Percentiles rank a stretch among this genome's conserved stretches.
phyloP scores from a whole-genome alignment of 2,888 invertebrate genomes.

The Temnothorax ravouxi region DNA sequence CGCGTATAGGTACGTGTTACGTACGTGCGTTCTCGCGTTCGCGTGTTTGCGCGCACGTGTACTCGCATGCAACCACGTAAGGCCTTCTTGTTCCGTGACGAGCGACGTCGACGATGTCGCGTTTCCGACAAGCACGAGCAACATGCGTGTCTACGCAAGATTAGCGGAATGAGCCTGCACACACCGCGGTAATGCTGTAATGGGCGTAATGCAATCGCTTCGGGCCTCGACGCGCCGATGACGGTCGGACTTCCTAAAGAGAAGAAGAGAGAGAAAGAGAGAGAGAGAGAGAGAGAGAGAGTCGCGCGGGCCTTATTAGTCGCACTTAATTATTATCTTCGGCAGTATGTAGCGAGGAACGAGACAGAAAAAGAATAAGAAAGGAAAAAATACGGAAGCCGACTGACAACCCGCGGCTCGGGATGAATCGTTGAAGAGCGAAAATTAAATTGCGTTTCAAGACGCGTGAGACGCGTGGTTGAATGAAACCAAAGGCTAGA shows the following conservation, averaged over 20 bases:
- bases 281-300: not conserved
- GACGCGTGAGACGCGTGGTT: conserved; percentile 12
- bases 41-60: not conserved
- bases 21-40: conserved; percentile 7
- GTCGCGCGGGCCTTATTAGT: conserved; percentile 59
- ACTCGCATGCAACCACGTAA: conserved; percentile 63
- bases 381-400: not conserved
- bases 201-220: conserved; percentile 56
- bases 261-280: not conserved
- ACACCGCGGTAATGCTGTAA: conserved; percentile 52
- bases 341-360: conserved; percentile 58
- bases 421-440: not conserved
- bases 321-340: conserved; percentile 67
- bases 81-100: conserved; percentile 75
- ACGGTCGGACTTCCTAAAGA: conserved; percentile 61
- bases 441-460: conserved; percentile 31
- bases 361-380: conserved; percentile 18
- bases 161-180: conserved; percentile 73
- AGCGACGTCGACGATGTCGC: conserved; percentile 76
- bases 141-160: conserved; percentile 79
- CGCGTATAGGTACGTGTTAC: not conserved
- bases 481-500: not conserved
- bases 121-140: conserved; percentile 74
- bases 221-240: conserved; percentile 33
- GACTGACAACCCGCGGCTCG: conserved; percentile 4